Conservation (phyloP, 2,113 vertebrate genomes). For the Pao palembangensis region DNA sequence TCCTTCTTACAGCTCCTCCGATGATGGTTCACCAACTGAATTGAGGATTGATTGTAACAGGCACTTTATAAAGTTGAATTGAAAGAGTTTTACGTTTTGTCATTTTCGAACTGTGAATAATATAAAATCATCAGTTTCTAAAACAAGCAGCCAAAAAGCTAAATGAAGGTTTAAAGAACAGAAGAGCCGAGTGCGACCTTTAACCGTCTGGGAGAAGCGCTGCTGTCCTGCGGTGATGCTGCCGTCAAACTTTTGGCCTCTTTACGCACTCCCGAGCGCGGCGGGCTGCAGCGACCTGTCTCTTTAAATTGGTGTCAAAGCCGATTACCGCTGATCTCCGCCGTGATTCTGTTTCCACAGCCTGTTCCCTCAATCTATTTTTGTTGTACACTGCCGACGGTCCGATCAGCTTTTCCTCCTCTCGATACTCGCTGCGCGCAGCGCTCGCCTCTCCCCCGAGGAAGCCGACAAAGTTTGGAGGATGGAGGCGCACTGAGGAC, state of each 20-base stretch:
- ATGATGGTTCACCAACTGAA: no score
- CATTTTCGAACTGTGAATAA: no score
- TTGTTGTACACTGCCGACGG: constrained; percentile 17
- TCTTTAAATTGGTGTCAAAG: constrained; percentile 83
- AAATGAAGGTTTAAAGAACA: no score
- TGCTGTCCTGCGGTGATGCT: neutral
- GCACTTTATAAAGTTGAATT: no score
- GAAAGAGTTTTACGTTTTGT: no score
- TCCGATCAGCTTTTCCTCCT: neutral
- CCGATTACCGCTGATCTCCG: constrained; percentile 85
- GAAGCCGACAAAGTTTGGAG: constrained; percentile 20
- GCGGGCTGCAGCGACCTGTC: constrained; percentile 64
- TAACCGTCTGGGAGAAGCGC: neutral
- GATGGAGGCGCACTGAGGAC: constrained; percentile 12
- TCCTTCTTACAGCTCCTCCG: no score
- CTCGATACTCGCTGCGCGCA: neutral
- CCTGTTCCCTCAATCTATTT: constrained; percentile 72
- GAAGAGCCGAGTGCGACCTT: neutral
- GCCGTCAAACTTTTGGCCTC: neutral
- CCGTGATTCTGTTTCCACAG: constrained; percentile 75
- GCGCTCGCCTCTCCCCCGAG: neutral
- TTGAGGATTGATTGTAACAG: no score
- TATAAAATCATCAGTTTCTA: no score
- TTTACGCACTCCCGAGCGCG: constrained; percentile 11
- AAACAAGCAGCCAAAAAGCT: no score